Base-by-base conservation (phyloP, 1,140 invertebrate genomes). In the Ips typographus region DNA sequence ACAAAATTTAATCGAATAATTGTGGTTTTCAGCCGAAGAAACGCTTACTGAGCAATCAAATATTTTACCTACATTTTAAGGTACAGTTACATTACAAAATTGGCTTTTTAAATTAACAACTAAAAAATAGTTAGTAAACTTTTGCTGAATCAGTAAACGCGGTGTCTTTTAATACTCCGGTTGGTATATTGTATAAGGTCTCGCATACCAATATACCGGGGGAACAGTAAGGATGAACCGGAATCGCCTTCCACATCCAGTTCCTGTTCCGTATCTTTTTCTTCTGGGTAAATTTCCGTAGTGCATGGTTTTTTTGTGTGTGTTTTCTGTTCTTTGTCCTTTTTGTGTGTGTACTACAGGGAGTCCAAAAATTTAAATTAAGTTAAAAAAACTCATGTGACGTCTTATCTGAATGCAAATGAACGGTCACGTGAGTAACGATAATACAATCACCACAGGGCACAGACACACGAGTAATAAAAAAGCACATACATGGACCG, bases 141-240 rank as follows among this genome's bases (percentile, higher is more conserved):
- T 58, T 41, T 7, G 40, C 6, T 7, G 2, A 58, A 7, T 58
- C 7, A 40, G 7, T 1, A 40, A 8, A 58, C 22, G 22, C 22
- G 22, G 22, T 22, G 22, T 22, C 22, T 22, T 47, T 41, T 66
- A 70, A 64, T 70, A 40, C 38, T 51, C 52, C 51, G 42, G 42
- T 67, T 68, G 62, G 65, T 73, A 71, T 60, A 36, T 73, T 58
- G 22, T 22, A 68, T 37, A 75, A 79, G 78, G 77, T 80, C 79
- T 77, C 78, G 79, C 73, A 80, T 80, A 71, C 79, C 79, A 62
- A 75, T 80, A 47, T 80, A 80, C 74, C 74, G 75, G 64, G 78
- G 78, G 70, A 74, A 70, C 58, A 74, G 74, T 74, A 77, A 72
- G 65, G 77, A 79, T 68, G 79, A 80, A 60, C 75, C 75, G 43